These are phyloP conservation scores for Acanthochromis polyacanthus DNA, from an alignment of 2,113 vertebrate genomes.

Conservation along the genomic window DNA sequence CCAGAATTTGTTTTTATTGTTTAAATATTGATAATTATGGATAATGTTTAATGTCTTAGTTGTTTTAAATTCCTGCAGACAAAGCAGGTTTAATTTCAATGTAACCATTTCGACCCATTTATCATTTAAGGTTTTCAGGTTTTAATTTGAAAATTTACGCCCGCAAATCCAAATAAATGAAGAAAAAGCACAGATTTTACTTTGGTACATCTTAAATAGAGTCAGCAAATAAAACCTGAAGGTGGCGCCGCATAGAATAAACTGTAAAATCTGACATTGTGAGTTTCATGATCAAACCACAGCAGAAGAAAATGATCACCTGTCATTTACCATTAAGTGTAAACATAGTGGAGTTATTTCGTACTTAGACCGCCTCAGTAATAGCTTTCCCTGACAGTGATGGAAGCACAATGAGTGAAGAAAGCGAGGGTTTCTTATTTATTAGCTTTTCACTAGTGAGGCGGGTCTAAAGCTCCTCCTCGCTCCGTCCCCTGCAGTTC, in stretches of 20 bases:
- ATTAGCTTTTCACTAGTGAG: constrained; percentile 53
- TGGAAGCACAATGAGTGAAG: constrained; percentile 54
- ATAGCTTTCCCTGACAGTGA: constrained; percentile 60
- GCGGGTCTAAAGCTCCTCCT: constrained; percentile 27
- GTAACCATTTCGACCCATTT: too few species aligned
- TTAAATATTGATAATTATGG: too few species aligned
- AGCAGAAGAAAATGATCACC: constrained; percentile 12
- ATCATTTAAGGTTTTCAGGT: too few species aligned
- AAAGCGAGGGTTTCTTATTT: constrained; percentile 55
- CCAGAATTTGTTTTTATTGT: background rate
- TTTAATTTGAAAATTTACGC: too few species aligned
- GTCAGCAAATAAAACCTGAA: too few species aligned
- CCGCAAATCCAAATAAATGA: too few species aligned
- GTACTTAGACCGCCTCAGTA: constrained; percentile 26
- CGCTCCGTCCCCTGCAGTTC: constrained; percentile 27
- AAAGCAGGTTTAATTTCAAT: too few species aligned
- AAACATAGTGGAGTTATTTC: constrained; percentile 36
- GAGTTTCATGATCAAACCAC: background rate
- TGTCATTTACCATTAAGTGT: constrained; percentile 11
- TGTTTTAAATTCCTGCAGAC: too few species aligned
- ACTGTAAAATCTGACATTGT: background rate
- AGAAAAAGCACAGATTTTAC: too few species aligned
- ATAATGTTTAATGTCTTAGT: too few species aligned
- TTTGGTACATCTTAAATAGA: too few species aligned
- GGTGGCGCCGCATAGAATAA: too few species aligned